Percentiles rank a stretch among this genome's conserved stretches.
phyloP scores from a whole-genome alignment of 1,140 invertebrate genomes.

The Hermatobates lingyangjiaoensis region DNA sequence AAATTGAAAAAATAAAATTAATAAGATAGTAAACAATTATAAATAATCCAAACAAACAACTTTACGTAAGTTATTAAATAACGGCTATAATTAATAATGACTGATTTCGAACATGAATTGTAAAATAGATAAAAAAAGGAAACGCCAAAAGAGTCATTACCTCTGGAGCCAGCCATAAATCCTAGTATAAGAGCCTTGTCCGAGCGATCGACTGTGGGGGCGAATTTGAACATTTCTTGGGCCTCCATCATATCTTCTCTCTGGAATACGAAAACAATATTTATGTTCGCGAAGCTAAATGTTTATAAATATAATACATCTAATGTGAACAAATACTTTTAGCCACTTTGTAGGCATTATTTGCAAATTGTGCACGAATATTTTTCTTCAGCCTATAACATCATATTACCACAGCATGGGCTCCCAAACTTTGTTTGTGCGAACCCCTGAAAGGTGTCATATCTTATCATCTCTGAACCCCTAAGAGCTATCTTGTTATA shows the following conservation, averaged over 20 bases:
- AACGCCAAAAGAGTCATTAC: conserved; percentile 28
- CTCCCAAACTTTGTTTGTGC: too few relatives aligned
- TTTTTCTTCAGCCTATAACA: too few relatives aligned
- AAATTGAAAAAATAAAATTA: conserved; percentile 1
- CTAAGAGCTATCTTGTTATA: too few relatives aligned
- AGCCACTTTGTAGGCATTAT: too few relatives aligned
- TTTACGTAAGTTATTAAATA: not conserved
- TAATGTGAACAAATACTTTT: too few relatives aligned
- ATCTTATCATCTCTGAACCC: too few relatives aligned
- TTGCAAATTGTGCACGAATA: too few relatives aligned
- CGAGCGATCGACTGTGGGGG: conserved; percentile 84
- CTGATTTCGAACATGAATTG: not conserved
- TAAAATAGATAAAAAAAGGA: not conserved
- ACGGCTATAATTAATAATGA: not conserved
- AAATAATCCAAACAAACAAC: not conserved
- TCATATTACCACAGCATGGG: too few relatives aligned
- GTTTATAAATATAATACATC: too few relatives aligned
- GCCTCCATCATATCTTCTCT: conserved; percentile 92
- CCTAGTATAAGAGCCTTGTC: conserved; percentile 94
- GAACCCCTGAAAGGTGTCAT: too few relatives aligned
- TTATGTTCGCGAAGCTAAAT: too few relatives aligned
- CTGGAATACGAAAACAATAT: conserved; percentile 28
- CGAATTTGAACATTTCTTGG: conserved; percentile 91
- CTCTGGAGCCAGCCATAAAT: conserved; percentile 91
- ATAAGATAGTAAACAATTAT: not conserved